phyloP scores from a whole-genome alignment of 1,140 invertebrate species.

The Drosophila navojoa region DNA sequence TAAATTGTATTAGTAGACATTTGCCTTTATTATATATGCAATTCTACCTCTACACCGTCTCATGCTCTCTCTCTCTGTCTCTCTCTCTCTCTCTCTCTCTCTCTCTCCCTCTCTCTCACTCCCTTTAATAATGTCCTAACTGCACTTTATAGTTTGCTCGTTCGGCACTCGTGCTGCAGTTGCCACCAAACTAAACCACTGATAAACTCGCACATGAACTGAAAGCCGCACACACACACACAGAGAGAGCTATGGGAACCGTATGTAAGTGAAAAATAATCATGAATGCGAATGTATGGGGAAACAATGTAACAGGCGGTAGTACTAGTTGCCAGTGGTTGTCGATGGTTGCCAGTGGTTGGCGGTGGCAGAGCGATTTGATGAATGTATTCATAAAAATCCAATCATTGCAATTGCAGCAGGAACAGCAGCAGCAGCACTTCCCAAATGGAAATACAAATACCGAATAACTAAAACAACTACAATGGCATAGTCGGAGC shows the following conservation, averaged over 20 bases:
- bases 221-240: background rate
- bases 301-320: background rate
- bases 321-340: background rate
- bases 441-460: slow-evolving; percentile 43
- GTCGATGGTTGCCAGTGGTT: background rate
- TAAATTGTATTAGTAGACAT: too few species aligned
- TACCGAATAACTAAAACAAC: slow-evolving; percentile 35
- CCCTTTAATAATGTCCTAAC: background rate
- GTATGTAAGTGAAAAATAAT: slow-evolving; percentile 6
- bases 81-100: too few species aligned
- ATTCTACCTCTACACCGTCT: too few species aligned
- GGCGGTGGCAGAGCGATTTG: slow-evolving; percentile 54
- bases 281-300: background rate
- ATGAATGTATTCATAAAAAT: slow-evolving; percentile 83
- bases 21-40: too few species aligned
- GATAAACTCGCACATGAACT: slow-evolving; percentile 6
- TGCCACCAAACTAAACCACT: background rate
- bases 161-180: background rate
- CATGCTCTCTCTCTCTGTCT: too few species aligned
- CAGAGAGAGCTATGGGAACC: background rate
- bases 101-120: background rate
- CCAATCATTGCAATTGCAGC: slow-evolving; percentile 80
- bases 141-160: background rate
- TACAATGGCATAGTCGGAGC: slow-evolving; percentile 3
- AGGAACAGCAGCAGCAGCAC: slow-evolving; percentile 13